Evolutionary conservation across 2,113 vertebrate species (phyloP).

Genomic region (Strix uralensis): DNA sequence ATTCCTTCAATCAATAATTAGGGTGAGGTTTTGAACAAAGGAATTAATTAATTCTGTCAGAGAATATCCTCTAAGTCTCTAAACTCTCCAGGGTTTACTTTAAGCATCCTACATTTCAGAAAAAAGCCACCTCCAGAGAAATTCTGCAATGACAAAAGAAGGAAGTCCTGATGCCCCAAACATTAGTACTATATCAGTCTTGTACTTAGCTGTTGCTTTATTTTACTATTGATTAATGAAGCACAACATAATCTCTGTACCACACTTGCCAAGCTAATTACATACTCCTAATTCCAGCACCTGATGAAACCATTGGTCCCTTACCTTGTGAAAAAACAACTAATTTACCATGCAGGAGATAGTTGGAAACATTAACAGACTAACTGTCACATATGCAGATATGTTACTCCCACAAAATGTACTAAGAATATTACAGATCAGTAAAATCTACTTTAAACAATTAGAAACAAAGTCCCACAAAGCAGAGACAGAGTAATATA

Average conservation of each 20-base stretch:
- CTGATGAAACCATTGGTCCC: background rate
- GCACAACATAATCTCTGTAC: background rate
- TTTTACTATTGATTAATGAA: slow-evolving; percentile 24
- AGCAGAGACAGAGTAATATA: background rate
- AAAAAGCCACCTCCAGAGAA: background rate
- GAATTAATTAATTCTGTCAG: background rate
- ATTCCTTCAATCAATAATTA: background rate
- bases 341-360: background rate
- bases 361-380: background rate
- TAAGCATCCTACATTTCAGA: background rate
- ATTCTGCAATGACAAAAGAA: background rate
- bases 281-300: background rate
- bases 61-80: background rate
- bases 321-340: background rate
- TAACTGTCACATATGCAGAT: background rate
- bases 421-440: background rate
- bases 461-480: background rate
- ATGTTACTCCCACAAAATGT: background rate
- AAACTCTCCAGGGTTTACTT: background rate
- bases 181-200: background rate
- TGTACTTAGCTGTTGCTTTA: background rate
- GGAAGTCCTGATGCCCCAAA: background rate
- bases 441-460: background rate
- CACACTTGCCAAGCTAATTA: background rate
- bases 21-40: background rate